These are phyloP conservation scores for Pseudonaja textilis DNA, from an alignment of 2,113 vertebrate species.

Conservation along the genomic window DNA sequence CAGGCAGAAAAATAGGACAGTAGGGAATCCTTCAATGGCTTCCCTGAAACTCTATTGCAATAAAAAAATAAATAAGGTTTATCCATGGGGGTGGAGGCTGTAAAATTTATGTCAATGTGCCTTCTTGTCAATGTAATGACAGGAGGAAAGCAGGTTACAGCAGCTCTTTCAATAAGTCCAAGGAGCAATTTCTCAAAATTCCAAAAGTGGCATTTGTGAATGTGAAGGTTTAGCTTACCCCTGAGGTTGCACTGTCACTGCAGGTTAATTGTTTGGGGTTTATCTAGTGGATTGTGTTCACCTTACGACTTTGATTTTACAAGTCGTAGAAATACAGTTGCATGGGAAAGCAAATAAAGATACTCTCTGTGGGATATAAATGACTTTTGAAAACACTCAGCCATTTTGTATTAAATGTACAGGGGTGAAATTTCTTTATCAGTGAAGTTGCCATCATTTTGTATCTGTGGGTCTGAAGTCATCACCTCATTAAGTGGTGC, in stretches of 20 bases:
- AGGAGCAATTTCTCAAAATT: background rate
- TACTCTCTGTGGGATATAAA: background rate
- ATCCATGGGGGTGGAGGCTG: background rate
- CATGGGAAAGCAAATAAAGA: background rate
- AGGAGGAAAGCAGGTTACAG: background rate
- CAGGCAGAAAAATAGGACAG: background rate
- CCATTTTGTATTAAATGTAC: background rate
- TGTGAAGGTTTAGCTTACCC: background rate
- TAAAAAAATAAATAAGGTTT: background rate
- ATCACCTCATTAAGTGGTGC: background rate
- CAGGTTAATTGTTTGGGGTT: background rate
- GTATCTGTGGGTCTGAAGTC: background rate
- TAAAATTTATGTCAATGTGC: background rate
- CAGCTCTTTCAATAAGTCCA: background rate
- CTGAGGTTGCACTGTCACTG: background rate
- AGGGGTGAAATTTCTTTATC: background rate
- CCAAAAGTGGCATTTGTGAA: background rate
- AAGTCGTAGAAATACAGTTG: background rate
- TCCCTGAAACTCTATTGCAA: background rate
- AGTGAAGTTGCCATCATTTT: background rate
- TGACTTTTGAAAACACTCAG: slow-evolving; percentile 1
- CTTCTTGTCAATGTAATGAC: background rate
- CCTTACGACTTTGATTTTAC: background rate
- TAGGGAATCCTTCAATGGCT: background rate
- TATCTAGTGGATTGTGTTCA: background rate